phyloP scores from a whole-genome alignment of 2,113 vertebrate genomes.

The Panurus biarmicus region DNA sequence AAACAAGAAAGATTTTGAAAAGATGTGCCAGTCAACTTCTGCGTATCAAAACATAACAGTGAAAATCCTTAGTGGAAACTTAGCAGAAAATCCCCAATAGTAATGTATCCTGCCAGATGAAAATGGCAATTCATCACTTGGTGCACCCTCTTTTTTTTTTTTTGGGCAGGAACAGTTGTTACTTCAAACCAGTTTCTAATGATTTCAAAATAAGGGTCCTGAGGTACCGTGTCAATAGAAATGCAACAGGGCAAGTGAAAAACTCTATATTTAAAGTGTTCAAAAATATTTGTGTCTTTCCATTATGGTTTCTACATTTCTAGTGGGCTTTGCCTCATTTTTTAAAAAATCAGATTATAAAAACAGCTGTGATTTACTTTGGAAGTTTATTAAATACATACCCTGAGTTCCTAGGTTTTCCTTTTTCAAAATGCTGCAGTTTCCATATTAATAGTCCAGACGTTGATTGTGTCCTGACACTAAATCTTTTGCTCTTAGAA shows the following conservation, averaged over 20 bases:
- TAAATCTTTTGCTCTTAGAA: slow-evolving; percentile 34
- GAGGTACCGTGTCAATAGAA: not conserved
- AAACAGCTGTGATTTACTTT: not conserved
- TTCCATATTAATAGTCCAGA: not conserved
- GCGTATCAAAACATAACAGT: slow-evolving; percentile 24
- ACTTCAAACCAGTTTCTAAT: not conserved
- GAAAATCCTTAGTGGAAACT: not conserved
- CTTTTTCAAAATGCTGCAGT: not conserved
- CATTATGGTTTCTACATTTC: not conserved
- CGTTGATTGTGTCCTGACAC: not conserved
- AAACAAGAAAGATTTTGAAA: slow-evolving; percentile 53
- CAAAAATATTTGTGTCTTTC: not conserved
- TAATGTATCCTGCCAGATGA: not conserved
- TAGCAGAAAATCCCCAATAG: slow-evolving; percentile 38
- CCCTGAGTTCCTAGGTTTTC: not conserved
- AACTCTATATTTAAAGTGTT: not conserved
- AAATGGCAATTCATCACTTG: slow-evolving; percentile 26
- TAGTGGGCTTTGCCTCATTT: not conserved
- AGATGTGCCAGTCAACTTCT: slow-evolving; percentile 55
- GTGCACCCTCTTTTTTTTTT: not conserved
- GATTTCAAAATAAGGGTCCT: not conserved
- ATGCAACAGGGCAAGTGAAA: not conserved
- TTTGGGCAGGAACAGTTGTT: not conserved
- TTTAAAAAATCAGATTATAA: not conserved
- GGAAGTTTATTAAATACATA: not conserved